A percentile compares a stretch with the other conserved stretches of the same genome.
These are phyloP conservation scores for Ylistrum balloti DNA, from an alignment of 1,140 invertebrate genomes.

Conservation along the genomic window DNA sequence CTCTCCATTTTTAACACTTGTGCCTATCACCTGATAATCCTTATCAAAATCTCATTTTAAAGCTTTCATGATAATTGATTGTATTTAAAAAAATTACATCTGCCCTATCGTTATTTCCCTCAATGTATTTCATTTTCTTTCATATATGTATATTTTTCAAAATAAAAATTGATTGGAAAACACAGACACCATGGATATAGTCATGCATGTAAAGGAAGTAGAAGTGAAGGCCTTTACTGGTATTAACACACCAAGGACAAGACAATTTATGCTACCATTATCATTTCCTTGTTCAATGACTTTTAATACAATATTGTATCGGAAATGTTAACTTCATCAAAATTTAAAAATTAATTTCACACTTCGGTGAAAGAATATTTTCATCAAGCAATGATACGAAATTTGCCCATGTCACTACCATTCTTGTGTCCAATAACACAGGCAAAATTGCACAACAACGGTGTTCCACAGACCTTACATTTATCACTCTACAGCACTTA, in stretches of 20 bases:
- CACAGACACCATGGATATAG: too few relatives aligned
- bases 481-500: not conserved
- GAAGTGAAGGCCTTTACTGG: not conserved
- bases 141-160: too few relatives aligned
- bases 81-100: not conserved
- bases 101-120: not conserved
- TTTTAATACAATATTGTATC: not conserved
- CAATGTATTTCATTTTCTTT: not conserved
- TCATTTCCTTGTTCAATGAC: not conserved
- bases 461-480: not conserved
- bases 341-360: constrained; percentile 20
- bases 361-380: not conserved
- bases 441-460: not conserved
- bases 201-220: not conserved
- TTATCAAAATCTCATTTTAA: not conserved
- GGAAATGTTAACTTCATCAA: constrained; percentile 26
- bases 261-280: not conserved
- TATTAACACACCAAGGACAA: not conserved
- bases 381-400: not conserved
- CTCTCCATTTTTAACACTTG: too few relatives aligned
- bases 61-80: not conserved
- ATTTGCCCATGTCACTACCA: not conserved
- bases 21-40: too few relatives aligned
- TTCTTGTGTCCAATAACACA: not conserved
- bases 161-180: too few relatives aligned